These are phyloP conservation scores for Liasis olivaceus DNA, from an alignment of 2,797 vertebrate species.

Conservation along the genomic window DNA sequence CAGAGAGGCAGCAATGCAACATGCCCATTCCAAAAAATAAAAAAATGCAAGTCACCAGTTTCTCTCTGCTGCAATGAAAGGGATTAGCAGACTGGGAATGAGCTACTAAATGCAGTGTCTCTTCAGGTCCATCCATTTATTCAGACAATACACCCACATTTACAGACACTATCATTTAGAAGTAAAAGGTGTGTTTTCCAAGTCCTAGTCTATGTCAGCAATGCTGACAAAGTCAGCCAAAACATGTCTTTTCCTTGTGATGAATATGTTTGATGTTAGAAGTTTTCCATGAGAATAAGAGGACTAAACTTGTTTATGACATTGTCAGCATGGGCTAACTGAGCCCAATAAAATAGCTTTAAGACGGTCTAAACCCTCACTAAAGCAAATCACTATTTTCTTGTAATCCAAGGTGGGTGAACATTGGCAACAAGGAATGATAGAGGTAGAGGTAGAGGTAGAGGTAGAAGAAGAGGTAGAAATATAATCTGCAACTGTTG, in stretches of 20 bases:
- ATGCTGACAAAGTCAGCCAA: neutral
- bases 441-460: neutral
- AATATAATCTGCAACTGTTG: neutral
- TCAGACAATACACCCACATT: neutral
- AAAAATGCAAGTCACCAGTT: neutral
- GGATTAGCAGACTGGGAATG: neutral
- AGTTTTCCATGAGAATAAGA: neutral
- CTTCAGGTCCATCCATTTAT: neutral
- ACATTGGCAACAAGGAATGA: neutral
- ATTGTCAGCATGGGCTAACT: neutral
- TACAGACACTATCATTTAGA: constrained; percentile 4
- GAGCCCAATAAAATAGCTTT: neutral
- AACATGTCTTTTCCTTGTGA: neutral
- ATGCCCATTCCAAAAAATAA: neutral
- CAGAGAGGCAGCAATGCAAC: neutral
- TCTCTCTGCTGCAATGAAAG: neutral
- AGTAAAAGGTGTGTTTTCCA: neutral
- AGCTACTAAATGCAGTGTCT: neutral
- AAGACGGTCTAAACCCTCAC: neutral
- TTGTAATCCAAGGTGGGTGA: neutral
- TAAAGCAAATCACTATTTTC: neutral
- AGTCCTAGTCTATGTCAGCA: neutral
- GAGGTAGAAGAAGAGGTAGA: neutral
- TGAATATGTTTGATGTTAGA: neutral
- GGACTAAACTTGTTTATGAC: neutral